Conservation (phyloP, 2,797 vertebrate species). For the Phrynocephalus forsythii region DNA sequence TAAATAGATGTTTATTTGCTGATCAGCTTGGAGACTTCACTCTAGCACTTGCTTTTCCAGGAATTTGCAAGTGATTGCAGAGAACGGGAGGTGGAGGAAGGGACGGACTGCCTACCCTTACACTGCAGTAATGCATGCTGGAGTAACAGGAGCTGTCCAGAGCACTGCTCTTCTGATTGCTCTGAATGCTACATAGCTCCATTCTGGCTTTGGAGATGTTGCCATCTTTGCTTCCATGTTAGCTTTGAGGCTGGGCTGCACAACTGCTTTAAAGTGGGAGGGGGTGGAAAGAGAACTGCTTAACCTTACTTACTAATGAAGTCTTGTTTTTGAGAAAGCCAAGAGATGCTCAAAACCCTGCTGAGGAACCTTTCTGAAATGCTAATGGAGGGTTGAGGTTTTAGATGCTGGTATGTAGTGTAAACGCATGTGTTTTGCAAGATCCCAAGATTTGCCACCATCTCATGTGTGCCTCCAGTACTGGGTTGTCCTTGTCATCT, state of each 20-base stretch:
- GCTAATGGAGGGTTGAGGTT: neutral
- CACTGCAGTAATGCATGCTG: neutral
- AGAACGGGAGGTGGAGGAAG: neutral
- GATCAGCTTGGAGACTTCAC: constrained; percentile 28
- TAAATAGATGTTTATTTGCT: constrained; percentile 27
- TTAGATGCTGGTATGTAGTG: neutral
- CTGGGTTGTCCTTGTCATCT: neutral
- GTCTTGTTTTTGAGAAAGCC: neutral
- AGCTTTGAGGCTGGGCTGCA: neutral
- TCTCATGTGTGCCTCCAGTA: neutral
- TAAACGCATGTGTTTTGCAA: neutral
- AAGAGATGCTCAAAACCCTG: neutral
- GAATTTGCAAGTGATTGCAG: constrained; percentile 4
- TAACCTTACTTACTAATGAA: neutral
- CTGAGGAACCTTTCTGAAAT: neutral
- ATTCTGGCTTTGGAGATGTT: neutral
- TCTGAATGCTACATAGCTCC: no score
- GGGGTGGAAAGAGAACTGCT: neutral
- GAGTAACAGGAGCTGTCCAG: neutral
- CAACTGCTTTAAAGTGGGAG: neutral
- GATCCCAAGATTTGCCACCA: neutral
- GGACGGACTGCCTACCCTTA: neutral
- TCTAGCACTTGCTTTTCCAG: constrained; percentile 10
- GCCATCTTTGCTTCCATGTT: neutral
- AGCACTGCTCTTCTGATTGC: neutral